Evolutionary conservation across 1,140 invertebrate species (phyloP), one percentile per base, ranked within the genome.

Genomic region (Brachionus asplanchnoidis): DNA sequence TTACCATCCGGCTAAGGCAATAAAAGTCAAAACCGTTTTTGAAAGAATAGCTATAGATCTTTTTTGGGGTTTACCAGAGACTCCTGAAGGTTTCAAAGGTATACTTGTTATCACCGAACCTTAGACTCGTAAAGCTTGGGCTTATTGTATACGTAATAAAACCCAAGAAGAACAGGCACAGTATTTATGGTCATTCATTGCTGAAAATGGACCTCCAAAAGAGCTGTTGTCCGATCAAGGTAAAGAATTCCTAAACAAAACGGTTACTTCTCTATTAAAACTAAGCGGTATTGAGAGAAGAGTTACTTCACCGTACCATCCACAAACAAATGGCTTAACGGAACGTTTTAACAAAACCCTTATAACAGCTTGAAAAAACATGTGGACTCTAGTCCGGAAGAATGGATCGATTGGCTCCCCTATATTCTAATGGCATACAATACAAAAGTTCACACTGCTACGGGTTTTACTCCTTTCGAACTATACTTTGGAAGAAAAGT

Each of bases 401-500:
- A n/a, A n/a, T n/a, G n/a, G n/a, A n/a, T n/a, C n/a, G n/a, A n/a
- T n/a, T n/a, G n/a, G n/a, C n/a, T n/a, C n/a, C n/a, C n/a, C n/a
- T n/a, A n/a, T n/a, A n/a, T n/a, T n/a, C n/a, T n/a, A n/a, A n/a
- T n/a, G n/a, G n/a, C n/a, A n/a, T n/a, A n/a, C n/a, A n/a, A n/a
- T n/a, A n/a, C n/a, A n/a, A n/a, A n/a, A n/a, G n/a, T n/a, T n/a
- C n/a, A n/a, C n/a, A n/a, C n/a, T n/a, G n/a, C n/a, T n/a, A n/a
- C n/a, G n/a, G n/a, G n/a, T n/a, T n/a, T n/a, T n/a, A n/a, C n/a
- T n/a, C n/a, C n/a, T n/a, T n/a, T 86, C 85, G 87, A 87, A 36
- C 46, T 88, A 32, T 44, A 88, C 3, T 88, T 86, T 84, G 87
- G 87, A 28, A 66, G 86, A 14, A 84, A 65, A 8, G 86, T 87